Evolutionary conservation across 2,797 vertebrate species (phyloP), one percentile per base, ranked within the genome.

Genomic region (Psittacula derbiana): DNA sequence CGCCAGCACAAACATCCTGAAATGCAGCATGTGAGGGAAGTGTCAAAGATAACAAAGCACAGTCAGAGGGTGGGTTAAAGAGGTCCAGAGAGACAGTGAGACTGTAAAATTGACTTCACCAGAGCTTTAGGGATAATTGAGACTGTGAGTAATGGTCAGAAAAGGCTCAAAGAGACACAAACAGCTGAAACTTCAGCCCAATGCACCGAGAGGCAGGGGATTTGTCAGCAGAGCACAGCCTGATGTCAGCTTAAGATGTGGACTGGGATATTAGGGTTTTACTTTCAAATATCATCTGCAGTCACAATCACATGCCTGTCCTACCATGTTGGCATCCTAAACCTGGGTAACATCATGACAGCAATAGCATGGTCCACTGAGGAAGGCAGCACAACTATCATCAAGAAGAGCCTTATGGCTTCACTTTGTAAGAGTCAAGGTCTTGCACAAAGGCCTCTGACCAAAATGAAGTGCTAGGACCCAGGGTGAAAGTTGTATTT

Each of bases 1-100:
- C 97, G 43, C 96, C 97, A 53, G 92, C 91, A 60, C 85, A 94
- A 57, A 76, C 96, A 86, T 97, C 96, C 98, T 99, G 94, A 90
- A 98, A 98, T 11, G 74, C 84, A 96, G 67, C 23, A 91, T 17
- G 65, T 18, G 46, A 93, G 21, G n/a, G 14, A 50, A 69, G 18
- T 7, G 33, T 93, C 87, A 96, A 82, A 86, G 72, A 28, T 43
- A 38, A 47, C 36, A 84, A 80, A 61, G 66, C 47, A 86, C 28
- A 53, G 41, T 15, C 2, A 1, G 43, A 72, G 70, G 19, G 25
- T 61, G 53, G 43, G 66, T 65, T 76, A 74, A 1, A 55, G 62
- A 73, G 49, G 28, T 52, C 38, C 46, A 74, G 24, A 73, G 25
- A 58, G 9, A 67, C n/a, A 62, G 33, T 21, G 25, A 73, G 25